Conservation (phyloP, 1,140 invertebrate genomes). For the Limonius californicus region DNA sequence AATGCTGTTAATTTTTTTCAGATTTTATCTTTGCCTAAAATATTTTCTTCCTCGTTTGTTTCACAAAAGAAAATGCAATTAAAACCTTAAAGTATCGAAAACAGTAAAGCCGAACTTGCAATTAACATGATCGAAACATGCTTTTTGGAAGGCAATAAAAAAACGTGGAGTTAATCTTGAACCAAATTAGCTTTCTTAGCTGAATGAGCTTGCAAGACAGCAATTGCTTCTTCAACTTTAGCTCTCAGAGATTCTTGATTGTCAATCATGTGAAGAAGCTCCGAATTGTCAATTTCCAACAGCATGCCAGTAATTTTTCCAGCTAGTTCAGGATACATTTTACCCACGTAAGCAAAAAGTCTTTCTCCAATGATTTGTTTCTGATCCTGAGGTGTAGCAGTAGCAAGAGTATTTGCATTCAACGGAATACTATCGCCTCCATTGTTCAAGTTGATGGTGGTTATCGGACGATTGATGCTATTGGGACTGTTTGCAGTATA, state of each 20-base stretch:
- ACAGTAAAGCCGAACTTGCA: no score
- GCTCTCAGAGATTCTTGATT: slow-evolving; percentile 41
- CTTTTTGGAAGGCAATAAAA: not conserved
- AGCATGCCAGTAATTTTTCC: slow-evolving; percentile 81
- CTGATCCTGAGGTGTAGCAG: slow-evolving; percentile 57
- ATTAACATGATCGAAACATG: no score
- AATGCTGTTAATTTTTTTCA: slow-evolving; percentile 1
- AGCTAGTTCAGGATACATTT: slow-evolving; percentile 62
- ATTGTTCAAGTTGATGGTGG: slow-evolving; percentile 29
- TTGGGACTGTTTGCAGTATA: slow-evolving; percentile 34
- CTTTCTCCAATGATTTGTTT: slow-evolving; percentile 75
- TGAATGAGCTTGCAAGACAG: slow-evolving; percentile 44
- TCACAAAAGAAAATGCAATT: not conserved
- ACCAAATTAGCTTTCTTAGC: slow-evolving; percentile 34
- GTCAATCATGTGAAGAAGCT: slow-evolving; percentile 54
- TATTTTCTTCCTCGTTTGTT: not conserved
- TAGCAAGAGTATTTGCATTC: slow-evolving; percentile 50
- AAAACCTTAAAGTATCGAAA: not conserved
- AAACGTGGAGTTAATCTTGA: slow-evolving; percentile 32
- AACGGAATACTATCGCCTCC: slow-evolving; percentile 36
- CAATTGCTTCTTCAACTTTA: slow-evolving; percentile 45
- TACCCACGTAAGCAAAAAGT: slow-evolving; percentile 65
- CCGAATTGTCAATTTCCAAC: slow-evolving; percentile 75
- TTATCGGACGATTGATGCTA: slow-evolving; percentile 28
- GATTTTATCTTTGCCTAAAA: slow-evolving; percentile 11